Conservation (phyloP, 1,140 invertebrate species). For the Vollenhovia emeryi region DNA sequence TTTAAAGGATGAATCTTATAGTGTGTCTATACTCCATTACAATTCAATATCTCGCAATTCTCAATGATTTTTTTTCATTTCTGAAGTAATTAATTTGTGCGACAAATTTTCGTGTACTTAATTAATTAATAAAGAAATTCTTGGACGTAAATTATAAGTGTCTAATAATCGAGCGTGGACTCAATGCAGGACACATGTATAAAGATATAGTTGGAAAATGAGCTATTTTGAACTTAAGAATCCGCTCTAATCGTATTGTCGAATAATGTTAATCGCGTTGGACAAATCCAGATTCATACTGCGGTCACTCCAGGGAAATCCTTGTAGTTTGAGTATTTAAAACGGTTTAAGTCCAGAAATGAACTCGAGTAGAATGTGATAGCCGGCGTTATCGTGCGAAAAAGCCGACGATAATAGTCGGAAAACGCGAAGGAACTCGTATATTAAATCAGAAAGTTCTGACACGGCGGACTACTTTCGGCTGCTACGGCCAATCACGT, state of each 20-base stretch:
- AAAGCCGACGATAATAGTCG: slow-evolving; percentile 33
- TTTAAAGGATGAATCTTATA: background rate
- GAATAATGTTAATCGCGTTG: background rate
- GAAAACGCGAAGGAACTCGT: slow-evolving; percentile 5
- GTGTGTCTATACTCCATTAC: background rate
- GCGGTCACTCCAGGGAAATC: background rate
- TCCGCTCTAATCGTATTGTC: background rate
- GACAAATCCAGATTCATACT: background rate
- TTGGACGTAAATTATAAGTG: background rate
- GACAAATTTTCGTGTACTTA: background rate
- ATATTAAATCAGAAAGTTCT: slow-evolving; percentile 50
- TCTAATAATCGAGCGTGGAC: background rate
- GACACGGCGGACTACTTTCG: slow-evolving; percentile 35
- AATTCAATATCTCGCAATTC: background rate
- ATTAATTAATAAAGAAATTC: slow-evolving; percentile 7
- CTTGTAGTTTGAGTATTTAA: background rate
- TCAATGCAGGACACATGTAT: background rate
- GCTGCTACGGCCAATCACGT: slow-evolving; percentile 7
- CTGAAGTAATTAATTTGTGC: background rate
- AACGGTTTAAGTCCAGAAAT: background rate
- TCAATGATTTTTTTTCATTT: background rate
- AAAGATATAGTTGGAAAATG: background rate
- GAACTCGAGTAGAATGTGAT: slow-evolving; percentile 16
- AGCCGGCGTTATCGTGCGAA: slow-evolving; percentile 37
- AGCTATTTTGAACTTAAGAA: background rate